Evolutionary conservation across 2,113 vertebrate species (phyloP).

Genomic region (Rhinolophus sinicus): DNA sequence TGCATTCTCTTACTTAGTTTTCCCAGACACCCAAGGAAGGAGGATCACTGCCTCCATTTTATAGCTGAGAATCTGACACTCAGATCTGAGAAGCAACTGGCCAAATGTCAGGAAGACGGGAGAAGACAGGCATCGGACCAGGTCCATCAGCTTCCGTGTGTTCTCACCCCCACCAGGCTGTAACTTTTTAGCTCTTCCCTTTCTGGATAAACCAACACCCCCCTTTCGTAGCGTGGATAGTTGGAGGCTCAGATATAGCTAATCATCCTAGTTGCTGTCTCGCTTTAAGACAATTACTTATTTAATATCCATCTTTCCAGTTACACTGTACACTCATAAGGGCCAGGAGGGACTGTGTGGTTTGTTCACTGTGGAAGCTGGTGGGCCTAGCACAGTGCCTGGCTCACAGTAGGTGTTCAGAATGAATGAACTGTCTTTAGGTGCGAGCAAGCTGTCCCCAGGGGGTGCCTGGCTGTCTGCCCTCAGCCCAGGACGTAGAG

Average conservation of each 20-base stretch:
- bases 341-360: background rate
- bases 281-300: background rate
- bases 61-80: background rate
- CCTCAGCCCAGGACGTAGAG: background rate
- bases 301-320: background rate
- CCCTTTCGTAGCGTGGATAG: background rate
- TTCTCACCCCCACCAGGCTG: fast-evolving
- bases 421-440: background rate
- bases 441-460: background rate
- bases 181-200: background rate
- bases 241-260: background rate
- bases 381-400: background rate
- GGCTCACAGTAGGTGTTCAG: background rate
- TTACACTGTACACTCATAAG: background rate
- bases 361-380: background rate
- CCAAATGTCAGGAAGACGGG: background rate
- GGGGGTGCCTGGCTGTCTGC: background rate
- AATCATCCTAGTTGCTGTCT: background rate
- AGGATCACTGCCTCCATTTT: background rate
- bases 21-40: background rate
- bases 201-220: background rate
- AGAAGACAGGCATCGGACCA: background rate
- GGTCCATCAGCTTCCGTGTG: fast-evolving
- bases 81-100: background rate
- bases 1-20: background rate